A percentile compares a stretch with the other conserved stretches of the same genome.
phyloP scores from a whole-genome alignment of 1,140 invertebrate genomes.

The Idris sp. region DNA sequence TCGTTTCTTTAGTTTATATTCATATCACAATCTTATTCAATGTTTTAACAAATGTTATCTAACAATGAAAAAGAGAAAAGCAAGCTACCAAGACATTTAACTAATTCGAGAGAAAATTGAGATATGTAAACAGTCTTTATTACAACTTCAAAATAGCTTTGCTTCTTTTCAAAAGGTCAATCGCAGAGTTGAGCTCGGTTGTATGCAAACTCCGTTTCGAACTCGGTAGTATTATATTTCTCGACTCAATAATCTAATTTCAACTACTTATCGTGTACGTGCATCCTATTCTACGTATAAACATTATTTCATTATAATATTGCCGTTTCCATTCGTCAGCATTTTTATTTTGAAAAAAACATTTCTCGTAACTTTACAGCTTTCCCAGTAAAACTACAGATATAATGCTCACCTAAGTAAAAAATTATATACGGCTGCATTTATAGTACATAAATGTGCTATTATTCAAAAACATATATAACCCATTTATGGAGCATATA shows the following conservation, averaged over 20 bases:
- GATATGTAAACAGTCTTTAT: slow-evolving; percentile 38
- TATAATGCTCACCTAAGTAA: too few species aligned
- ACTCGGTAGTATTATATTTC: slow-evolving; percentile 29
- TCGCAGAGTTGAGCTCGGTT: slow-evolving; percentile 14
- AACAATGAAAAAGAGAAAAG: slow-evolving; percentile 14
- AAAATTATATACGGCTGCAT: too few species aligned
- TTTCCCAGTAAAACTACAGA: too few species aligned
- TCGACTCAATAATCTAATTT: slow-evolving; percentile 43
- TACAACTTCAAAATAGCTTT: slow-evolving; percentile 27
- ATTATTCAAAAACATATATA: too few species aligned
- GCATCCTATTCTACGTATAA: slow-evolving; percentile 15
- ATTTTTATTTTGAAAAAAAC: too few species aligned
- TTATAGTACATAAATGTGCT: too few species aligned
- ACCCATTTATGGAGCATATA: too few species aligned
- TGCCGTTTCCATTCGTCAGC: slow-evolving; percentile 3
- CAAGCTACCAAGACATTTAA: slow-evolving; percentile 12
- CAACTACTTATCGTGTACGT: slow-evolving; percentile 34
- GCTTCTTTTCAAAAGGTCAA: slow-evolving; percentile 32
- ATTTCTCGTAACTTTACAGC: too few species aligned
- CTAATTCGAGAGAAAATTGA: slow-evolving; percentile 15
- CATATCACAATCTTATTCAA: not conserved
- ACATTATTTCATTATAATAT: slow-evolving; percentile 34
- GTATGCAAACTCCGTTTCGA: slow-evolving; percentile 39
- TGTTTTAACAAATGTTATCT: slow-evolving; percentile 9
- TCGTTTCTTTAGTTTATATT: slow-evolving; percentile 4